Percentiles rank a stretch among this genome's conserved stretches.
Evolutionary conservation across 2,113 vertebrate genomes (phyloP).

Genomic region (Sebastes schlegelii): DNA sequence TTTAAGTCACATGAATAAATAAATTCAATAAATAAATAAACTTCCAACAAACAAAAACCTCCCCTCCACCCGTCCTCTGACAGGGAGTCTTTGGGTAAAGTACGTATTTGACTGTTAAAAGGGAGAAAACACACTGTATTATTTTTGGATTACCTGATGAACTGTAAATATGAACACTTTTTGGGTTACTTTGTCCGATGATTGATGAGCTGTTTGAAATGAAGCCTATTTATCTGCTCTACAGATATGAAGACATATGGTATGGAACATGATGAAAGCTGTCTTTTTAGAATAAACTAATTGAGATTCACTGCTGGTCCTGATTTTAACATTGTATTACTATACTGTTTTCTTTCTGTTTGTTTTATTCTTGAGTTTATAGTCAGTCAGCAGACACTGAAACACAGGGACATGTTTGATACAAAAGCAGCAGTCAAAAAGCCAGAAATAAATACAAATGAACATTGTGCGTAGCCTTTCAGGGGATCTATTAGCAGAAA

Average conservation of each 20-base stretch:
- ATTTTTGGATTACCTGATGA: constrained; percentile 60
- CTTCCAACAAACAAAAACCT: constrained; percentile 3
- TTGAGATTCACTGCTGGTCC: constrained; percentile 29
- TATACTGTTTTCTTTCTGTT: not conserved
- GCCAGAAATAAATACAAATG: too few relatives aligned
- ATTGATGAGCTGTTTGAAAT: constrained; percentile 58
- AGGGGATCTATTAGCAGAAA: too few relatives aligned
- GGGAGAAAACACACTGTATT: constrained; percentile 49
- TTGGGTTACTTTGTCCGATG: constrained; percentile 52
- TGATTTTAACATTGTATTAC: constrained; percentile 25
- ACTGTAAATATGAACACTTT: constrained; percentile 58
- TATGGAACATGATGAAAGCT: constrained; percentile 52
- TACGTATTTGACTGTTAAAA: constrained; percentile 63
- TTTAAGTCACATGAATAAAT: constrained; percentile 31
- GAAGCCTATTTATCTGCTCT: constrained; percentile 61
- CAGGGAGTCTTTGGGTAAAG: constrained; percentile 26
- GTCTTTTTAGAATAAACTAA: constrained; percentile 78
- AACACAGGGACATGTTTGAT: not conserved
- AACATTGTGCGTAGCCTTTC: too few relatives aligned
- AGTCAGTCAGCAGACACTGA: not conserved
- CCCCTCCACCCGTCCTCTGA: constrained; percentile 14
- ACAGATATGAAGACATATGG: constrained; percentile 54
- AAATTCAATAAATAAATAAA: constrained; percentile 35
- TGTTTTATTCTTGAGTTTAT: not conserved
- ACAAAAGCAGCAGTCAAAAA: not conserved